A percentile compares a stretch with the other conserved stretches of the same genome.
phyloP scores from a whole-genome alignment of 2,797 vertebrate species.

The Triplophysa yarkandensis region DNA sequence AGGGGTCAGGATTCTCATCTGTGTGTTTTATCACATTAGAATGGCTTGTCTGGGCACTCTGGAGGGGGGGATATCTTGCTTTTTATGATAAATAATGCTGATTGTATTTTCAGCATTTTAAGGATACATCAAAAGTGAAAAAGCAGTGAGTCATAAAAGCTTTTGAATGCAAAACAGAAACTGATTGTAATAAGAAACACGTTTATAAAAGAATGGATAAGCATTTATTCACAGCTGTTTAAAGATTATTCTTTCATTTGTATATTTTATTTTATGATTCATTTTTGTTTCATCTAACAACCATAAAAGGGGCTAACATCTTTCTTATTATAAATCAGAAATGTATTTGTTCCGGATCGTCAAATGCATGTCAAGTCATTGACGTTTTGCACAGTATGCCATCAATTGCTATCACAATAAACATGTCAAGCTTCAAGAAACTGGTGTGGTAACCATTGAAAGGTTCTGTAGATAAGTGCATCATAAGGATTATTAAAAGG shows the following conservation, averaged over 20 bases:
- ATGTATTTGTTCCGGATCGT: too few relatives aligned
- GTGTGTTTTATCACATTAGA: background rate
- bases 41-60: background rate
- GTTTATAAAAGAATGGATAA: constrained; percentile 3
- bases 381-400: too few relatives aligned
- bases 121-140: background rate
- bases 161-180: background rate
- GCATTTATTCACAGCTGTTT: background rate
- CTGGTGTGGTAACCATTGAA: too few relatives aligned
- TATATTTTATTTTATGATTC: too few relatives aligned
- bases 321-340: too few relatives aligned
- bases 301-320: too few relatives aligned
- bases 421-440: too few relatives aligned
- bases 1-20: constrained; percentile 32
- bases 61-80: background rate
- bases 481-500: too few relatives aligned
- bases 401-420: too few relatives aligned
- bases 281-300: too few relatives aligned
- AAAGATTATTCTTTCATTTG: background rate
- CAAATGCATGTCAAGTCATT: too few relatives aligned
- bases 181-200: background rate
- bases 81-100: background rate
- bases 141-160: constrained; percentile 2
- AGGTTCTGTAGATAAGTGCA: too few relatives aligned
- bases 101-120: background rate